Percentiles rank a stretch among this genome's conserved stretches.
Evolutionary conservation across 2,888 invertebrate species (phyloP).

Genomic region (Eupithecia subumbrata): DNA sequence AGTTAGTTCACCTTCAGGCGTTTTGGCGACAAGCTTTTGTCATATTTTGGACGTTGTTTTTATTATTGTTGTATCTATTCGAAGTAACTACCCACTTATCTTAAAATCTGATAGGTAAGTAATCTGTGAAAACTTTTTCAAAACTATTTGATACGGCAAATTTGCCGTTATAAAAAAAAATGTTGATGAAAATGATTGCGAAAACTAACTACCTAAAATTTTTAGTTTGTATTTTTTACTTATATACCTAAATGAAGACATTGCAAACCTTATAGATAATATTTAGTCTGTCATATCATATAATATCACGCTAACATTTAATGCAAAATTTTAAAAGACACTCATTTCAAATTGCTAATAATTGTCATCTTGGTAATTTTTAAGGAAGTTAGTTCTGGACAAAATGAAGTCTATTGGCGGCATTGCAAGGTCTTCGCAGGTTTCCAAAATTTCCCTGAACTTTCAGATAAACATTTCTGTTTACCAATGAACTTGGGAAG

Average conservation of each 20-base stretch:
- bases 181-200: background rate
- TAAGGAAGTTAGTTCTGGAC: slow-evolving; percentile 20
- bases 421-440: slow-evolving; percentile 5
- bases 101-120: background rate
- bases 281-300: background rate
- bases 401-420: slow-evolving; percentile 15
- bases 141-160: background rate
- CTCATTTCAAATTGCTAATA: background rate
- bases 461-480: background rate
- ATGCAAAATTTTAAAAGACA: background rate
- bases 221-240: background rate
- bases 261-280: background rate
- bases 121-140: background rate
- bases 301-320: background rate
- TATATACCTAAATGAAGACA: background rate
- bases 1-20: slow-evolving; percentile 38
- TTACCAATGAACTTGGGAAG: background rate
- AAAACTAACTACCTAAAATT: background rate
- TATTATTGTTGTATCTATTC: background rate
- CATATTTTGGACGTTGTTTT: slow-evolving; percentile 14
- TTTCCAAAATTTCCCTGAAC: background rate
- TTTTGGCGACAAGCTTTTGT: slow-evolving; percentile 32
- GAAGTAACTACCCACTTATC: background rate
- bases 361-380: slow-evolving; percentile 25
- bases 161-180: background rate